A percentile compares a stretch with the other conserved stretches of the same genome.
These are phyloP conservation scores for Globodera ellingtonae DNA, from an alignment of 1,140 invertebrate genomes.

Conservation along the genomic window DNA sequence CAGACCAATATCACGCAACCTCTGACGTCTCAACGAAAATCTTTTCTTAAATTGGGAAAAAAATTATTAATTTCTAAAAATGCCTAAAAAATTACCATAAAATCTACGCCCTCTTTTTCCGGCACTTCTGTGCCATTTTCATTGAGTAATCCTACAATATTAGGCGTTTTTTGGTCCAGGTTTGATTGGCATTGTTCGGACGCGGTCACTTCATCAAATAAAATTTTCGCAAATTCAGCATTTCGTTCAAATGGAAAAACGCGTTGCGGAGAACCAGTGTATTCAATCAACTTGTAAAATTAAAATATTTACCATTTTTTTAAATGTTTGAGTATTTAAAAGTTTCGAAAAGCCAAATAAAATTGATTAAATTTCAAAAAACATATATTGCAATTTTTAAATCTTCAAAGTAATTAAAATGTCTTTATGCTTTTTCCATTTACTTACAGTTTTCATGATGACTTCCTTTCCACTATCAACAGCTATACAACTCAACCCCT, in stretches of 20 bases:
- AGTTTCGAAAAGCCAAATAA: no score
- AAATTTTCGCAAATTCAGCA: constrained; percentile 52
- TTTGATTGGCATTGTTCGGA: constrained; percentile 34
- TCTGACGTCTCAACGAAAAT: background rate
- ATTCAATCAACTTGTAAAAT: constrained; percentile 32
- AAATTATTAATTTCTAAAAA: background rate
- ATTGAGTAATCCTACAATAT: background rate
- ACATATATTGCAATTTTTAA: no score
- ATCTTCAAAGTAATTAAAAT: background rate
- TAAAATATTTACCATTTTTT: no score
- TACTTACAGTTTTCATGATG: constrained; percentile 33
- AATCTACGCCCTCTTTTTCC: background rate
- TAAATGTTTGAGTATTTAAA: no score
- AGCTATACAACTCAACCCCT: constrained; percentile 42
- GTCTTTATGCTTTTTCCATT: background rate
- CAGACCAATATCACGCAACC: constrained; percentile 11
- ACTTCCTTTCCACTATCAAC: constrained; percentile 54
- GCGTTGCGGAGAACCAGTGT: constrained; percentile 45
- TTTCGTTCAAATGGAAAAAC: constrained; percentile 55
- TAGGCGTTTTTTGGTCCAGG: background rate
- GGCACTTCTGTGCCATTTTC: constrained; percentile 12
- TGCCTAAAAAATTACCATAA: background rate
- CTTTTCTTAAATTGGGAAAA: background rate
- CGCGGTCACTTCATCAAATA: constrained; percentile 35
- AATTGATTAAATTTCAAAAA: no score